Evolutionary conservation across 2,797 vertebrate species (phyloP).

Genomic region (Halcyon leucocephala): DNA sequence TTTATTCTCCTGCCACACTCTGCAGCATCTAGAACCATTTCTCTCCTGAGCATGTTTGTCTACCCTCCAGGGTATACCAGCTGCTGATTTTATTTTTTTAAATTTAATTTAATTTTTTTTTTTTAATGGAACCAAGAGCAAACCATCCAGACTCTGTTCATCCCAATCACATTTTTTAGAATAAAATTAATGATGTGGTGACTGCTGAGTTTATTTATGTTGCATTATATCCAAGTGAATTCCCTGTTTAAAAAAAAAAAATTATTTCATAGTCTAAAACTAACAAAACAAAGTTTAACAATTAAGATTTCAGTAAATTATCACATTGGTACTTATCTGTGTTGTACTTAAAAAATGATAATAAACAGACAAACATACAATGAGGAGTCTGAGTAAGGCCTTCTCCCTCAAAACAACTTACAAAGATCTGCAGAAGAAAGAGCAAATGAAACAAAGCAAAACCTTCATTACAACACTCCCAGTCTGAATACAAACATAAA

Average conservation of each 20-base stretch:
- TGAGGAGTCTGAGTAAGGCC: not conserved
- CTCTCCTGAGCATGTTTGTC: not conserved
- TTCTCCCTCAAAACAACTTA: not conserved
- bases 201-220: not conserved
- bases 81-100: not conserved
- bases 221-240: not conserved
- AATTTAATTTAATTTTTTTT: not conserved
- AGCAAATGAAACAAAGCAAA: constrained; percentile 1
- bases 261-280: not conserved
- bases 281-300: not conserved
- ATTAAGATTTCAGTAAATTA: not conserved
- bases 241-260: not conserved
- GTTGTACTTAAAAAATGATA: not conserved
- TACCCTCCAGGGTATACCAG: not conserved
- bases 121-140: not conserved
- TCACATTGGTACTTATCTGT: not conserved
- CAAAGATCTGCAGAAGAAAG: not conserved
- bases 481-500: not conserved
- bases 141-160: not conserved
- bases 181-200: not conserved
- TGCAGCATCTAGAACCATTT: not conserved
- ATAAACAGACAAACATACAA: not conserved
- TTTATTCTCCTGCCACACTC: not conserved
- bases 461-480: not conserved
- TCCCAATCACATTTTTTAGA: not conserved